These are phyloP conservation scores for Polyodon spathula DNA, from an alignment of 2,113 vertebrate genomes.

Conservation along the genomic window DNA sequence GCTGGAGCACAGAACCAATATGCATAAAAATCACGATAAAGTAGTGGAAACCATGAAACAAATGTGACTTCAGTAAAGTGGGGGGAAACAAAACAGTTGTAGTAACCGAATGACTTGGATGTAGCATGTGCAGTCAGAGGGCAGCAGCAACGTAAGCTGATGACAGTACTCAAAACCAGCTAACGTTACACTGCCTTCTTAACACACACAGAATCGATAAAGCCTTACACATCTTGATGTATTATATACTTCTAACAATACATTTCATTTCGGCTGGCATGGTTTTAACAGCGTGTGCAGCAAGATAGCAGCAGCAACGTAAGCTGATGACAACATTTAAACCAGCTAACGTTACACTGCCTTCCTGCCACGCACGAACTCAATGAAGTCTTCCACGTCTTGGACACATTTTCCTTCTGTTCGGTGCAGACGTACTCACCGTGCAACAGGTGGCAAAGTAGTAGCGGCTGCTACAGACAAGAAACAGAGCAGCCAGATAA, in stretches of 20 bases:
- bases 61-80: no score
- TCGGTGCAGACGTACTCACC: slow-evolving; percentile 10
- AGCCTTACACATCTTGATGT: background rate
- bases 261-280: background rate
- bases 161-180: slow-evolving; percentile 51
- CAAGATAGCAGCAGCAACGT: slow-evolving; percentile 59
- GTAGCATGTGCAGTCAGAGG: slow-evolving; percentile 30
- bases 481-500: slow-evolving; percentile 47
- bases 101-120: slow-evolving; percentile 4
- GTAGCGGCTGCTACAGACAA: slow-evolving; percentile 33
- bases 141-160: slow-evolving; percentile 57
- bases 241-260: no score
- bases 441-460: slow-evolving; percentile 44
- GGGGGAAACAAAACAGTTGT: slow-evolving; percentile 3
- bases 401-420: background rate
- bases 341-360: slow-evolving; percentile 90
- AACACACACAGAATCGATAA: slow-evolving; percentile 32
- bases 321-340: slow-evolving; percentile 37
- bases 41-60: background rate
- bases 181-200: slow-evolving; percentile 69
- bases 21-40: slow-evolving; percentile 18
- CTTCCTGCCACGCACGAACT: slow-evolving; percentile 52
- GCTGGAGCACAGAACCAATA: slow-evolving; percentile 15
- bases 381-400: background rate
- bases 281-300: slow-evolving; percentile 35